A percentile compares a stretch with the other conserved stretches of the same genome.
phyloP scores from a whole-genome alignment of 2,888 invertebrate genomes.

The Caenorhabditis sinica region DNA sequence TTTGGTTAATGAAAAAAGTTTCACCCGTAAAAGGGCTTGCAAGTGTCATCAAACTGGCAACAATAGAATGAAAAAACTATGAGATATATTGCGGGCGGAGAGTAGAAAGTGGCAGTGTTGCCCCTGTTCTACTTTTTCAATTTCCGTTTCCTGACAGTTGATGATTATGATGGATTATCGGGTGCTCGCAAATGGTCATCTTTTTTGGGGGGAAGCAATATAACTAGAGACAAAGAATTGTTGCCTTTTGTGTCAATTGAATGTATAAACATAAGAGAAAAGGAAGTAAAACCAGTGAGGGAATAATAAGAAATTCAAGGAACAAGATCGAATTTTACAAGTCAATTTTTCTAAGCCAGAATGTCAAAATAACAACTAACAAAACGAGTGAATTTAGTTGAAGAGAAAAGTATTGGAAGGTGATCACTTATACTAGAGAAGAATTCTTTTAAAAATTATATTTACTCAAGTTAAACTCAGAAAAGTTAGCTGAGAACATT shows the following conservation, averaged over 20 bases:
- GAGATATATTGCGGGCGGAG: neutral
- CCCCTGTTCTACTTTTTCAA: slow-evolving; percentile 20
- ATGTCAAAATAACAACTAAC: too few species aligned
- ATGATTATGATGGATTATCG: slow-evolving; percentile 41
- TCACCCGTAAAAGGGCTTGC: slow-evolving; percentile 14
- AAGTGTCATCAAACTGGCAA: slow-evolving; percentile 11
- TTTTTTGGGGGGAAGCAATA: neutral
- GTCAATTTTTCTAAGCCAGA: too few species aligned
- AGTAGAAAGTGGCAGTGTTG: neutral
- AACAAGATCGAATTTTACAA: too few species aligned
- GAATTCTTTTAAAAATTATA: too few species aligned
- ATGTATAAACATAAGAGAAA: neutral
- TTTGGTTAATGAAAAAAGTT: slow-evolving; percentile 51
- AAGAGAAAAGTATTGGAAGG: too few species aligned
- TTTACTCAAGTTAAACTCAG: too few species aligned
- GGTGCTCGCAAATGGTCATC: neutral
- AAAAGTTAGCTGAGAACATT: too few species aligned
- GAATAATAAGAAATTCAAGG: too few species aligned
- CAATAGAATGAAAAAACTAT: slow-evolving; percentile 13
- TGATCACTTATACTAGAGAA: too few species aligned
- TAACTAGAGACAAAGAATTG: neutral
- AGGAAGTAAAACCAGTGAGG: too few species aligned
- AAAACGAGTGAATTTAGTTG: too few species aligned
- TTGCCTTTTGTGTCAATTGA: neutral
- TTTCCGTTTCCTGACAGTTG: slow-evolving; percentile 48